Conservation (phyloP, 2,888 invertebrate genomes). For the Caenorhabditis virilis region DNA sequence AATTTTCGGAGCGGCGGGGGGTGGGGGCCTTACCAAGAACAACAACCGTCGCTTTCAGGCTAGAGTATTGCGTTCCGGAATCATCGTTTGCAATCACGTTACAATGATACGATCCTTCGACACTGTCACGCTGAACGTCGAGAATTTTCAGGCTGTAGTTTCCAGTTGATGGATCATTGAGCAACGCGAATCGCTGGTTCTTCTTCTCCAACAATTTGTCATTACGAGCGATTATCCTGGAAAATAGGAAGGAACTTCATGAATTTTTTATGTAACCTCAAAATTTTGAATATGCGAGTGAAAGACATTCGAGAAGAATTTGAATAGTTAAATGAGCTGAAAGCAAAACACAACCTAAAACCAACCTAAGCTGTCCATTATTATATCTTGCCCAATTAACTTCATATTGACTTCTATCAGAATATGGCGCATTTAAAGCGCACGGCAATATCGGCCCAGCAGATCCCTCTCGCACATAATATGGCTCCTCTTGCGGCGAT, state of each 20-base stretch:
- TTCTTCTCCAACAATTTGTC: constrained; percentile 45
- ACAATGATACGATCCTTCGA: constrained; percentile 72
- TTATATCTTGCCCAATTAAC: constrained; percentile 48
- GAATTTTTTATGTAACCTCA: too few species aligned
- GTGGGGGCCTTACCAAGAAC: constrained; percentile 66
- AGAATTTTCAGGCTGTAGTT: constrained; percentile 86
- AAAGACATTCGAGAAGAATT: too few species aligned
- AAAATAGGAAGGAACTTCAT: constrained; percentile 17
- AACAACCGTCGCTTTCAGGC: constrained; percentile 59
- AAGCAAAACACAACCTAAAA: too few species aligned
- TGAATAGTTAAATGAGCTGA: too few species aligned
- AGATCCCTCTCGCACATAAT: constrained; percentile 58
- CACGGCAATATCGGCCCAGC: constrained; percentile 55
- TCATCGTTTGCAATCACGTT: constrained; percentile 77
- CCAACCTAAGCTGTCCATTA: constrained; percentile 45
- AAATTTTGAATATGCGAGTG: too few species aligned
- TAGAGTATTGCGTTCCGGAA: constrained; percentile 71
- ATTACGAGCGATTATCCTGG: constrained; percentile 47
- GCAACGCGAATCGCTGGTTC: constrained; percentile 34
- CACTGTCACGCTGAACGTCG: constrained; percentile 38
- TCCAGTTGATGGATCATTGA: constrained; percentile 71
- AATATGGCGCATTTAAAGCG: constrained; percentile 35
- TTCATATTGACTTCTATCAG: constrained; percentile 37
- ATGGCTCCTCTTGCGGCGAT: constrained; percentile 54
- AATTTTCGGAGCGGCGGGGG: too few species aligned